Conservation (phyloP, 1,140 invertebrate species). For the Calliopsis andreniformis region DNA sequence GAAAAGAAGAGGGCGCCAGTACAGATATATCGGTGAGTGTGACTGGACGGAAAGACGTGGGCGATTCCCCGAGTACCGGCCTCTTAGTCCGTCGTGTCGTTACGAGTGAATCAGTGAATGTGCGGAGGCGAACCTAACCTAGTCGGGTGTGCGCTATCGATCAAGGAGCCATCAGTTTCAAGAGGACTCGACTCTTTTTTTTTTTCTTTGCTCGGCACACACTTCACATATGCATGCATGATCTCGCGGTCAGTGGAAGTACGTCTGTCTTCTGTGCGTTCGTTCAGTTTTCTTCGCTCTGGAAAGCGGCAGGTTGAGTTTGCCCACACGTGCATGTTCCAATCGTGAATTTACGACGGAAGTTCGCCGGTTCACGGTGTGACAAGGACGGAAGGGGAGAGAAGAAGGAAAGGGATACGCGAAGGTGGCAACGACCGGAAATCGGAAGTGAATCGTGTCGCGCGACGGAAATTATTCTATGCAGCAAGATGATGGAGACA, state of each 20-base stretch:
- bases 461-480: slow-evolving; percentile 68
- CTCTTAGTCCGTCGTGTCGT: slow-evolving; percentile 42
- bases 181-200: neutral
- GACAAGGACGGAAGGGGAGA: neutral
- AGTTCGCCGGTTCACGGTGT: neutral
- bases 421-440: neutral
- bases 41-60: slow-evolving; percentile 68
- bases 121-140: slow-evolving; percentile 67
- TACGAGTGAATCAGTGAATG: slow-evolving; percentile 70
- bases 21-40: slow-evolving; percentile 55
- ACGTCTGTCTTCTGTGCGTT: neutral
- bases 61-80: slow-evolving; percentile 59
- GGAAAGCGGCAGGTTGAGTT: neutral
- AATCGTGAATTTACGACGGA: neutral
- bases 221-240: neutral
- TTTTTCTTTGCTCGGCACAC: neutral
- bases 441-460: slow-evolving; percentile 46
- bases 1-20: slow-evolving; percentile 63
- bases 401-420: neutral
- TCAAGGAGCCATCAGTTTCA: slow-evolving; percentile 43
- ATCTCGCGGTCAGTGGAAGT: neutral
- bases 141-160: slow-evolving; percentile 54
- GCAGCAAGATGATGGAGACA: slow-evolving; percentile 80
- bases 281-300: slow-evolving; percentile 12
- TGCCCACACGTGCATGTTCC: slow-evolving; percentile 3